A percentile compares a stretch with the other conserved stretches of the same genome.
Evolutionary conservation across 2,797 vertebrate genomes (phyloP).

Genomic region (Tauraco hartlaubi): DNA sequence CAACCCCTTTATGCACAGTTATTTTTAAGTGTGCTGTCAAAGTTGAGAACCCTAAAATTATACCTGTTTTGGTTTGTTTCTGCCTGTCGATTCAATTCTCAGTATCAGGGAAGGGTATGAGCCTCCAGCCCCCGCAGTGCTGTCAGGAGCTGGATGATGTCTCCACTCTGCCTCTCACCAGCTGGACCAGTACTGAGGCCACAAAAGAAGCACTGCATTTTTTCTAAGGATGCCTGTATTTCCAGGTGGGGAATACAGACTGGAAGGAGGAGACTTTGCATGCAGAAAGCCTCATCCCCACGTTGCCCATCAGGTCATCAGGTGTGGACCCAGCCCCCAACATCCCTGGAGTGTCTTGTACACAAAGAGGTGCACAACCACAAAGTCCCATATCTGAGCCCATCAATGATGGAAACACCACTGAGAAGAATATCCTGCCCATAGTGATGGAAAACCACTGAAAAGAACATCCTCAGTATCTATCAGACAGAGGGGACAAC

Average conservation of each 20-base stretch:
- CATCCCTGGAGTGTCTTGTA: not conserved
- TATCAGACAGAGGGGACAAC: not conserved
- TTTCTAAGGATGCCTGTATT: not conserved
- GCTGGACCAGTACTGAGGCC: not conserved
- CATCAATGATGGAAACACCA: not conserved
- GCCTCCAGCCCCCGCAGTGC: not conserved
- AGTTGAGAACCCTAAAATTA: slow-evolving; percentile 4
- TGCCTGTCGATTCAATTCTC: slow-evolving; percentile 27
- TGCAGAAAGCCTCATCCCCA: not conserved
- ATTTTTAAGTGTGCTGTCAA: not conserved
- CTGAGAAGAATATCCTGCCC: not conserved
- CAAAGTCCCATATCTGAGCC: not conserved
- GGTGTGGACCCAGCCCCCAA: not conserved
- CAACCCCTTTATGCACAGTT: not conserved
- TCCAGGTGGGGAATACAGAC: not conserved
- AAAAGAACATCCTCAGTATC: not conserved
- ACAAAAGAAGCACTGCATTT: not conserved
- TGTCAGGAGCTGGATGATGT: not conserved
- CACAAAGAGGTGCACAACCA: not conserved
- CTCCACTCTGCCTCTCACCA: not conserved
- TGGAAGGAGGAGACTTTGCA: not conserved
- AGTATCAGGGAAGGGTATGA: not conserved
- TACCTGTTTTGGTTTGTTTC: slow-evolving; percentile 26
- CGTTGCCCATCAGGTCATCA: too few relatives aligned
- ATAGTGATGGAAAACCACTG: not conserved